A percentile compares a stretch with the other conserved stretches of the same genome.
Evolutionary conservation across 1,140 invertebrate genomes (phyloP).

Genomic region (Himalopsyche phryganea): DNA sequence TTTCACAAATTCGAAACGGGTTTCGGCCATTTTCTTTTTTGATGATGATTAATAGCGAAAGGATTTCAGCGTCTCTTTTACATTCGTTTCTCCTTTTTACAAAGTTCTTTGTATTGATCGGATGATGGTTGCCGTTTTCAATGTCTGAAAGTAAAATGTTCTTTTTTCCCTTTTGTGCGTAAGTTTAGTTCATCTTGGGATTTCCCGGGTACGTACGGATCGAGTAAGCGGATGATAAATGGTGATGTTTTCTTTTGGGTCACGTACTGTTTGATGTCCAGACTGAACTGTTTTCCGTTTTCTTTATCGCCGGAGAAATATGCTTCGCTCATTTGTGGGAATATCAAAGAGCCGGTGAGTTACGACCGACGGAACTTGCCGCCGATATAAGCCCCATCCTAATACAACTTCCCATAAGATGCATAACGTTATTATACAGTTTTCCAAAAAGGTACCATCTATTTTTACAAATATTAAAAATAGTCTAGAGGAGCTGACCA

Average conservation of each 20-base stretch:
- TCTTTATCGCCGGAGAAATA: conserved; percentile 1
- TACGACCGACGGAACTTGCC: not conserved
- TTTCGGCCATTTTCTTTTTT: not conserved
- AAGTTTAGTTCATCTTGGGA: not conserved
- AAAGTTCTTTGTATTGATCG: not conserved
- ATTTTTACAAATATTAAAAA: too few relatives aligned
- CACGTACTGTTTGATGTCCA: conserved; percentile 2
- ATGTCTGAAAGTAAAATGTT: not conserved
- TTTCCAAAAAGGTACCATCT: too few relatives aligned
- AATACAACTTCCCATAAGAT: too few relatives aligned
- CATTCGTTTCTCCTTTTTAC: not conserved
- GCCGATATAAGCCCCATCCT: not conserved
- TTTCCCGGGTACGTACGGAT: not conserved
- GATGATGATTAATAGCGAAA: conserved; percentile 4
- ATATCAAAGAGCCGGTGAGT: not conserved
- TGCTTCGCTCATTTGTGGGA: conserved; percentile 1
- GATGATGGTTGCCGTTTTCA: not conserved
- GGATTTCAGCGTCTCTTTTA: not conserved
- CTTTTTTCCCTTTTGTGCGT: not conserved
- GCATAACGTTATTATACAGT: too few relatives aligned
- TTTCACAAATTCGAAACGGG: not conserved
- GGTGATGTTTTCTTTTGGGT: conserved; percentile 3
- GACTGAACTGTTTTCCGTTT: conserved; percentile 1
- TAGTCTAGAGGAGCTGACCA: too few relatives aligned
- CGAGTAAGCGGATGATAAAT: conserved; percentile 1